These are phyloP conservation scores for Phalanger gymnotis DNA, from an alignment of 2,797 vertebrate species.

Conservation along the genomic window DNA sequence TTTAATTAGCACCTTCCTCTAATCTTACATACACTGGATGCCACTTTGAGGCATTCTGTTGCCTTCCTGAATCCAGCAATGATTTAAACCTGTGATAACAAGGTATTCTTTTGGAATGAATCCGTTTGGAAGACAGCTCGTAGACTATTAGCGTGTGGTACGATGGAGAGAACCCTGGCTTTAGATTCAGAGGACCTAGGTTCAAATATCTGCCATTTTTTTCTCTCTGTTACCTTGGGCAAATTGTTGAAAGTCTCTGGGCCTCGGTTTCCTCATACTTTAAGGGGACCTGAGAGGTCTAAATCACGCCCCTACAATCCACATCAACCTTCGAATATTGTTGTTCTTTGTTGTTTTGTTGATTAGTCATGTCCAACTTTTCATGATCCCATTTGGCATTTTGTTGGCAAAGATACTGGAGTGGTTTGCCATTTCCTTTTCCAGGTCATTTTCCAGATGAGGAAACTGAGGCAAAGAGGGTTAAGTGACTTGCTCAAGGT, in stretches of 20 bases:
- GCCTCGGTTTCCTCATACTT: neutral
- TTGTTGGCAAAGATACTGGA: too few species aligned
- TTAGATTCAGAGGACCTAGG: neutral
- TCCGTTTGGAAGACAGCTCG: neutral
- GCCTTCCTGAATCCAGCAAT: neutral
- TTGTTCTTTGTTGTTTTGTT: too few species aligned
- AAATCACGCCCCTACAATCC: neutral
- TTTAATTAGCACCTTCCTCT: neutral
- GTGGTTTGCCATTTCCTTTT: too few species aligned
- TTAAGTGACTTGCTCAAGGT: too few species aligned
- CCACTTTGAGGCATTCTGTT: neutral
- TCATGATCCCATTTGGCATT: too few species aligned
- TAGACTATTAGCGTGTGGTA: neutral
- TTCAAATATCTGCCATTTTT: neutral
- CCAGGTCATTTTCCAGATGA: too few species aligned
- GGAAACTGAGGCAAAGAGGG: too few species aligned
- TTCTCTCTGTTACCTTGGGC: neutral
- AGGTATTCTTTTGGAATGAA: neutral
- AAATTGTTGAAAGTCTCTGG: neutral
- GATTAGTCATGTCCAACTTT: too few species aligned
- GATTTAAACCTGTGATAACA: neutral
- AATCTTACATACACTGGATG: neutral
- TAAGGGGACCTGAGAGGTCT: neutral
- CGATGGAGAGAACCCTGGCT: neutral
- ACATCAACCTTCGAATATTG: neutral